phyloP scores from a whole-genome alignment of 2,797 vertebrate genomes.

The Anabas testudineus region DNA sequence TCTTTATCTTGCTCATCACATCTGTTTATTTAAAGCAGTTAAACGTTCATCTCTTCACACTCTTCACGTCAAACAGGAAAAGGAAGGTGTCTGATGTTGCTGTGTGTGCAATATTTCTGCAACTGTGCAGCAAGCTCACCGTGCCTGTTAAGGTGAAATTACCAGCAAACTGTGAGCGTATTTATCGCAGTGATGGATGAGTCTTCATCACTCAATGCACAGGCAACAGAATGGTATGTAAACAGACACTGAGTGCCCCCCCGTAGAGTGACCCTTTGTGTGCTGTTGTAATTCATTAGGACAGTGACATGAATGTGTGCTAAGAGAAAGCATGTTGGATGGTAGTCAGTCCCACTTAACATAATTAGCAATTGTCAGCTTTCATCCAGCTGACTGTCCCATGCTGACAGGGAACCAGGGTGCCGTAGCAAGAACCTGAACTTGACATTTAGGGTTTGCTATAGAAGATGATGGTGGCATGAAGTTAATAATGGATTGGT shows the following conservation, averaged over 20 bases:
- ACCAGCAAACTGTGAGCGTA: conserved; percentile 24
- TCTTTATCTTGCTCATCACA: conserved; percentile 10
- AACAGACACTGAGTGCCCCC: conserved; percentile 62
- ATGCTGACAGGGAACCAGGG: conserved; percentile 39
- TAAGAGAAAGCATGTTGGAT: conserved; percentile 70
- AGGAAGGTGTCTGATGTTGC: conserved; percentile 29
- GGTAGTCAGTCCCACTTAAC: conserved; percentile 74
- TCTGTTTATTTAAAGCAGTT: conserved; percentile 35
- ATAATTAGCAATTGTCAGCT: conserved; percentile 74
- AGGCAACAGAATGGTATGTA: conserved; percentile 48
- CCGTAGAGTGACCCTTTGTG: conserved; percentile 64
- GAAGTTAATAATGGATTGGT: background rate
- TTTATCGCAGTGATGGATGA: conserved; percentile 35
- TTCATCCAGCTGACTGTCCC: conserved; percentile 60
- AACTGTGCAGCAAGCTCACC: background rate
- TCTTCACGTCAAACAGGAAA: conserved; percentile 44
- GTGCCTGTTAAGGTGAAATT: background rate
- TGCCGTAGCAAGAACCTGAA: conserved; percentile 29
- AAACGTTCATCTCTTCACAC: conserved; percentile 21
- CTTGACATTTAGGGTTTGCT: conserved; percentile 22
- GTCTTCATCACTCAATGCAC: conserved; percentile 22
- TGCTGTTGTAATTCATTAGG: conserved; percentile 68
- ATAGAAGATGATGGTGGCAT: conserved; percentile 6
- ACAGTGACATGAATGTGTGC: conserved; percentile 65
- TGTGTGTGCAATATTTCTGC: conserved; percentile 38